Percentiles rank a stretch among this genome's conserved stretches.
phyloP scores from a whole-genome alignment of 2,888 invertebrate genomes.

The Hypsopygia costalis region DNA sequence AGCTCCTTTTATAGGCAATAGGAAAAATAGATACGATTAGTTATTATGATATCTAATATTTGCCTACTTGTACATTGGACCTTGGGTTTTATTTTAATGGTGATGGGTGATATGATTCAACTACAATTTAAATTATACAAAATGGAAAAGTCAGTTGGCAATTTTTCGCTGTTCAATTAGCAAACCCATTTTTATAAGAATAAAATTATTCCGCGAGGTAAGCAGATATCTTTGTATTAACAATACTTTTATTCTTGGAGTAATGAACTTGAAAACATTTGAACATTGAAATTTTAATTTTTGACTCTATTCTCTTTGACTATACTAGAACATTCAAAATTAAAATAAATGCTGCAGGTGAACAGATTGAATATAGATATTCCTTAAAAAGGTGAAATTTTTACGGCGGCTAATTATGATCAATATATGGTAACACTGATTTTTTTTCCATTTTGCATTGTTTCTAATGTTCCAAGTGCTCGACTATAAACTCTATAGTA shows the following conservation, averaged over 20 bases:
- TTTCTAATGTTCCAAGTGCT: conserved; percentile 27
- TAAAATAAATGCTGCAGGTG: no score
- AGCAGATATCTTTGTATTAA: no score
- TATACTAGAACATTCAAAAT: no score
- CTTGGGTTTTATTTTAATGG: conserved; percentile 25
- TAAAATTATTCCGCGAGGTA: not conserved
- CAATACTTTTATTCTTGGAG: no score
- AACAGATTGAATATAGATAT: no score
- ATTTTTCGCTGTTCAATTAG: no score
- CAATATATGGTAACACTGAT: conserved; percentile 35
- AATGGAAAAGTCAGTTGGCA: not conserved
- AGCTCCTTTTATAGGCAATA: conserved; percentile 57
- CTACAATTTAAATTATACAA: not conserved
- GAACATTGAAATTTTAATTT: no score
- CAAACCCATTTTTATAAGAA: no score
- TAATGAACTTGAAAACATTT: no score
- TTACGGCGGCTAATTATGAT: no score
- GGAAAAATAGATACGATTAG: conserved; percentile 36
- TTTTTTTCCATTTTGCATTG: conserved; percentile 1
- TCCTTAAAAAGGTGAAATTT: no score
- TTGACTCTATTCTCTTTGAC: no score
- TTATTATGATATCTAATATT: conserved; percentile 14
- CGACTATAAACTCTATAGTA: not conserved
- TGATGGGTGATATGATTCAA: conserved; percentile 9
- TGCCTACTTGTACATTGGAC: conserved; percentile 61